Evolutionary conservation across 1,140 invertebrate genomes (phyloP).

Genomic region (Sycophila sp.): DNA sequence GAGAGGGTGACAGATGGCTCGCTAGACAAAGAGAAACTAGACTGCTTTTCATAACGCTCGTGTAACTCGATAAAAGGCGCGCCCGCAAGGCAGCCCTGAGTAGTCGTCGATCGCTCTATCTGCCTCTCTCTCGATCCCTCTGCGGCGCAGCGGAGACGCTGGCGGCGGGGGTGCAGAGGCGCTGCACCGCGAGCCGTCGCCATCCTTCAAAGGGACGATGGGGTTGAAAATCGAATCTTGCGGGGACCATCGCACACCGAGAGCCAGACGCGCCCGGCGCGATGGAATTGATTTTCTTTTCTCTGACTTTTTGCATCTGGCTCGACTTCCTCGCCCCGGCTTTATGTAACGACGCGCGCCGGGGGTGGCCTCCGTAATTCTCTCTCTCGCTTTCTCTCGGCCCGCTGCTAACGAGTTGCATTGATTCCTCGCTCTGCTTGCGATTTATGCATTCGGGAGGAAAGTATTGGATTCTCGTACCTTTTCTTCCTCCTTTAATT

Average conservation of each 20-base stretch:
- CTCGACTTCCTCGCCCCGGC: not conserved
- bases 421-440: not conserved
- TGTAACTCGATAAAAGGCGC: conserved; percentile 55
- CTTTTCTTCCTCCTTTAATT: too few species aligned
- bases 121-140: too few species aligned
- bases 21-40: conserved; percentile 53
- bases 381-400: not conserved
- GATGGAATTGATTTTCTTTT: conserved; percentile 40
- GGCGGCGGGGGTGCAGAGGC: too few species aligned
- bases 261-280: conserved; percentile 7
- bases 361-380: not conserved
- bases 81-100: conserved; percentile 13
- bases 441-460: not conserved
- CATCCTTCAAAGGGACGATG: conserved; percentile 44
- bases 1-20: conserved; percentile 54
- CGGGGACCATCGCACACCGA: conserved; percentile 32
- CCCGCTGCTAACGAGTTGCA: conserved; percentile 10
- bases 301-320: conserved; percentile 10
- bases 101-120: conserved; percentile 45
- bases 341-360: conserved; percentile 1
- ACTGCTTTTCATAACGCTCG: conserved; percentile 49
- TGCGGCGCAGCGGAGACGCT: not conserved
- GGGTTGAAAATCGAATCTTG: conserved; percentile 57
- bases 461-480: not conserved
- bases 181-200: not conserved